Evolutionary conservation across 2,113 vertebrate species (phyloP).

Genomic region (Lampris megalopsis): DNA sequence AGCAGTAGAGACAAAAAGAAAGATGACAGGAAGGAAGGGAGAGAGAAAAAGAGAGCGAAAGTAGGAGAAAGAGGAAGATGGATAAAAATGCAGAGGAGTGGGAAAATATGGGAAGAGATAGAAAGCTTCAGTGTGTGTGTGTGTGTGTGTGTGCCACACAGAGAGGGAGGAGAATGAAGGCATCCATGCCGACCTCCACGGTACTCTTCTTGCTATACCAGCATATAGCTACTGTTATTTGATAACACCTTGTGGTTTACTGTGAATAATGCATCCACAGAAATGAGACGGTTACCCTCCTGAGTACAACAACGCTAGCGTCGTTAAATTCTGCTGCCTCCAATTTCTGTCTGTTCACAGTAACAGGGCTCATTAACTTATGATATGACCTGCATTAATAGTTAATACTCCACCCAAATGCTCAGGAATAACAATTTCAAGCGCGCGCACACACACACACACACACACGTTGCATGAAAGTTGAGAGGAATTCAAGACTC

Average conservation of each 20-base stretch:
- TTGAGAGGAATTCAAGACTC: constrained; percentile 2
- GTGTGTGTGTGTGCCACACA: too few species aligned
- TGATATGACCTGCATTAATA: background rate
- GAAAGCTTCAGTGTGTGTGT: background rate
- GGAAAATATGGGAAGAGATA: background rate
- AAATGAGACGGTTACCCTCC: background rate
- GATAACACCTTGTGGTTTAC: constrained; percentile 21
- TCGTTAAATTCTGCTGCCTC: background rate
- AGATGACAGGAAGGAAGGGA: too few species aligned
- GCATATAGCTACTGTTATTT: constrained; percentile 7
- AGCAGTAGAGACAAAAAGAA: too few species aligned
- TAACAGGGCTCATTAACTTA: background rate
- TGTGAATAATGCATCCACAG: background rate
- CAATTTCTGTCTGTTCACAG: background rate
- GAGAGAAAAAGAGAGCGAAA: background rate
- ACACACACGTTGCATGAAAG: background rate
- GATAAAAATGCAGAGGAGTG: background rate
- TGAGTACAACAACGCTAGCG: background rate
- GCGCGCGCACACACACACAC: background rate
- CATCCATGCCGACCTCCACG: background rate
- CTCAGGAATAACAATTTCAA: too few species aligned
- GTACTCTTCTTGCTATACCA: constrained; percentile 8
- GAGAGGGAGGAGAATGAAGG: background rate
- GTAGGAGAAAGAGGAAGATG: background rate
- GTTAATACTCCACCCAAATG: background rate